Conservation (phyloP, 1,140 invertebrate genomes). For the Arctopsyche grandis region DNA sequence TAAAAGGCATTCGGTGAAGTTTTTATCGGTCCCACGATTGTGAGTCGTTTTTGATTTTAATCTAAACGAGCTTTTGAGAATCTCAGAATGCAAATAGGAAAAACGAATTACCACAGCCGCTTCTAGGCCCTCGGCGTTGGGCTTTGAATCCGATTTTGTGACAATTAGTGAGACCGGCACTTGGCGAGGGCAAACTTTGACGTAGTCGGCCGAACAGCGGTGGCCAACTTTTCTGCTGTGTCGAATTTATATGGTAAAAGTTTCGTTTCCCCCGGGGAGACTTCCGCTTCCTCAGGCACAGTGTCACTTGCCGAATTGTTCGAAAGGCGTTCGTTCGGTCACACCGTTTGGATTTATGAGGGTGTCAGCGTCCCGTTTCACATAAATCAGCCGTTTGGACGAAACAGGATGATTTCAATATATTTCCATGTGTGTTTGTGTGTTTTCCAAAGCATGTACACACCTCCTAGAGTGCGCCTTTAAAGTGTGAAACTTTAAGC, state of each 20-base stretch:
- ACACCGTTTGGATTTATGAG: slow-evolving; percentile 15
- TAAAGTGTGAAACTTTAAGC: slow-evolving; percentile 14
- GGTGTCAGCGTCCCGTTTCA: slow-evolving; percentile 7
- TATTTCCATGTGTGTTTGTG: not conserved
- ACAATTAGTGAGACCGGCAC: no score
- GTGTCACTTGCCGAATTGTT: no score
- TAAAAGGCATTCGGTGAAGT: no score
- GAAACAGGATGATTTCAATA: slow-evolving; percentile 7
- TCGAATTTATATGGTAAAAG: slow-evolving; percentile 8
- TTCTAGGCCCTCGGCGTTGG: no score
- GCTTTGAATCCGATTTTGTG: no score
- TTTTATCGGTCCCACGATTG: no score
- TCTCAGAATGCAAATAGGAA: no score
- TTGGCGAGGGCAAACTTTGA: no score
- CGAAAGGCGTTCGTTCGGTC: slow-evolving; percentile 3
- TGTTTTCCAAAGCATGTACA: not conserved
- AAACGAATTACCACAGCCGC: no score
- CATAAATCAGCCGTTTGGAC: not conserved
- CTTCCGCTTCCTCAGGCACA: not conserved
- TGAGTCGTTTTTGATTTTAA: no score
- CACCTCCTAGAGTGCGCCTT: not conserved
- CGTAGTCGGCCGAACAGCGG: no score
- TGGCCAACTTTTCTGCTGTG: not conserved
- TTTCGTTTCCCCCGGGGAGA: not conserved
- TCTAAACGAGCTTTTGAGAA: no score